phyloP scores from a whole-genome alignment of 2,888 invertebrate species.

The Erynnis tages region DNA sequence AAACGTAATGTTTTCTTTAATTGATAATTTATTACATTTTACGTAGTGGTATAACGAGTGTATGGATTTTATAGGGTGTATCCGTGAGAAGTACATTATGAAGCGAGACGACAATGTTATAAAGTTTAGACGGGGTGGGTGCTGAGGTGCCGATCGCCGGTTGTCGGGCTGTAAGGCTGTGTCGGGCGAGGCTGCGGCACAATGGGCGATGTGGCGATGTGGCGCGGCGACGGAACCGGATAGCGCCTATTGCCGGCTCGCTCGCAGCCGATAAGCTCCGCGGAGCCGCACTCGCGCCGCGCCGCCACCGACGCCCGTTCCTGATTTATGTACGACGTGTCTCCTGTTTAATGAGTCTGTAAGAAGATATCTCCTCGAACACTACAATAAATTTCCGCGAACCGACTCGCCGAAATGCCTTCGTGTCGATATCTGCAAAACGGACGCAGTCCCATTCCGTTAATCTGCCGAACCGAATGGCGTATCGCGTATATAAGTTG shows the following conservation, averaged over 20 bases:
- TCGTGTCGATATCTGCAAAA: conserved; percentile 75
- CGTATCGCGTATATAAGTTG: conserved; percentile 76
- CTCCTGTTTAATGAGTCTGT: conserved; percentile 81
- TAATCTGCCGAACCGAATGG: conserved; percentile 72
- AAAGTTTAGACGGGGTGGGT: conserved; percentile 56
- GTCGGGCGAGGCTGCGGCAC: conserved; percentile 44
- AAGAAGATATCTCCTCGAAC: conserved; percentile 77
- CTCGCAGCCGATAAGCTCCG: conserved; percentile 66
- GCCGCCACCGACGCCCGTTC: conserved; percentile 50
- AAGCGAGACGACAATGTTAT: conserved; percentile 64
- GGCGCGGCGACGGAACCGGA: conserved; percentile 76
- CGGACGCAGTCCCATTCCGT: conserved; percentile 72
- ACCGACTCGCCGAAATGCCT: conserved; percentile 73
- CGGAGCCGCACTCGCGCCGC: conserved; percentile 48
- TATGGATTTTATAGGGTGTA: conserved; percentile 30
- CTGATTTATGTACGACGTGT: conserved; percentile 81
- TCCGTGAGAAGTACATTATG: conserved; percentile 49
- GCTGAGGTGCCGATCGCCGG: conserved; percentile 18
- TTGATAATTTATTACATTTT: not conserved
- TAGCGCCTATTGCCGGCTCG: conserved; percentile 76
- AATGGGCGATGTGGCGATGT: conserved; percentile 50
- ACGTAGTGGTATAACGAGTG: too few relatives aligned
- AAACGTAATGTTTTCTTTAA: not conserved
- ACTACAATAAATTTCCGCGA: conserved; percentile 74
- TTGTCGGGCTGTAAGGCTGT: too few relatives aligned